A percentile compares a stretch with the other conserved stretches of the same genome.
Evolutionary conservation across 2,797 vertebrate species (phyloP).

Genomic region (Pseudochromis fuscus): DNA sequence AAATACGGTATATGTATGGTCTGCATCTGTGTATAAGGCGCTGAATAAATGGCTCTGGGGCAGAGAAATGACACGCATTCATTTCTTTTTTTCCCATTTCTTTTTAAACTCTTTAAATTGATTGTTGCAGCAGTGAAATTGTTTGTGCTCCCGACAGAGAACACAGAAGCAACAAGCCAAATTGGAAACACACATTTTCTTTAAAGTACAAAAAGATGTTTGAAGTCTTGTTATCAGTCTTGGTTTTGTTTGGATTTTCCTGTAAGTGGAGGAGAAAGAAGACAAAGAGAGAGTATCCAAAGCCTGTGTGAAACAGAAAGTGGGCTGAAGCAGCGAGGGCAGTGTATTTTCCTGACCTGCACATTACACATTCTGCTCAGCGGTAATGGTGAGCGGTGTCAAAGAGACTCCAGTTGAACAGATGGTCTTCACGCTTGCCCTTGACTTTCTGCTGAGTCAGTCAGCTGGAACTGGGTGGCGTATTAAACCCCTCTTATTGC

Average conservation of each 20-base stretch:
- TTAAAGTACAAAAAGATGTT: constrained; percentile 3
- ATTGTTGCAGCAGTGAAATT: neutral
- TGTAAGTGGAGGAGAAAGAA: neutral
- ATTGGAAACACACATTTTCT: neutral
- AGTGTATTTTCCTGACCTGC: neutral
- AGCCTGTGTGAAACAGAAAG: constrained; percentile 23
- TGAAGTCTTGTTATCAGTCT: neutral
- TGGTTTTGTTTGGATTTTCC: neutral
- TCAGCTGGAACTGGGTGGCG: constrained; percentile 49
- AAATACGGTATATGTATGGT: neutral
- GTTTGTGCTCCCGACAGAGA: neutral
- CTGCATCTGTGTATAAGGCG: neutral
- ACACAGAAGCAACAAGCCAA: neutral
- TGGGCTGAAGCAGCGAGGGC: neutral
- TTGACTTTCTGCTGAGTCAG: constrained; percentile 71
- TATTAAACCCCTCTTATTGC: constrained; percentile 38
- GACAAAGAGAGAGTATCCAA: constrained; percentile 10
- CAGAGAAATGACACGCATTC: neutral
- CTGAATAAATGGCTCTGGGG: neutral
- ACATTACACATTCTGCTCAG: constrained; percentile 70
- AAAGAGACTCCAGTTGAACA: constrained; percentile 65
- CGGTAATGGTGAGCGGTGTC: constrained; percentile 45
- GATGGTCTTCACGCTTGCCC: constrained; percentile 75
- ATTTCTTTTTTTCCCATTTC: neutral
- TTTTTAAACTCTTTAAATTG: neutral